A percentile compares a stretch with the other conserved stretches of the same genome.
Evolutionary conservation across 2,888 invertebrate species (phyloP).

Genomic region (Acleris sparsana): DNA sequence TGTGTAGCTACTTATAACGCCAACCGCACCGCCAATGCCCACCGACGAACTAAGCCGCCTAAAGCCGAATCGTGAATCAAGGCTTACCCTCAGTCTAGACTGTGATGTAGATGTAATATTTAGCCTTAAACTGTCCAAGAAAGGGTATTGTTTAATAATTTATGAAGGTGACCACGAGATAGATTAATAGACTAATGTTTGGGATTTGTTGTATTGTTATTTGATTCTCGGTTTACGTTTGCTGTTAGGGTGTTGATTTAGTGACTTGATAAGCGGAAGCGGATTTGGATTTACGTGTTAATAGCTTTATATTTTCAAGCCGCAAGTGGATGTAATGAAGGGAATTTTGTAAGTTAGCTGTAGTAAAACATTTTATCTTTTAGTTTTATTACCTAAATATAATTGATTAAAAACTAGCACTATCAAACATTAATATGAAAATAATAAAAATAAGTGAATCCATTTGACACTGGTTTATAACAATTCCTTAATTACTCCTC

Average conservation of each 20-base stretch:
- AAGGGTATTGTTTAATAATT: constrained; percentile 7
- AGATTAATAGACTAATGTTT: constrained; percentile 14
- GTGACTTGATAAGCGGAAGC: not conserved
- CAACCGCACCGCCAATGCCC: not conserved
- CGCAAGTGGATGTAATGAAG: too few relatives aligned
- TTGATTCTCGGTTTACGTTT: constrained; percentile 49
- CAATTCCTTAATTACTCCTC: too few relatives aligned
- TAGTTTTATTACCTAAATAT: too few relatives aligned
- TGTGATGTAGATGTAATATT: not conserved
- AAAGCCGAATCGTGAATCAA: constrained; percentile 1
- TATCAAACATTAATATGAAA: too few relatives aligned
- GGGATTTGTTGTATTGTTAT: constrained; percentile 58
- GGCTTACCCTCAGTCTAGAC: not conserved
- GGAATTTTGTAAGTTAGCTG: too few relatives aligned
- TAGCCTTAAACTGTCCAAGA: not conserved
- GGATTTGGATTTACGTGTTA: not conserved
- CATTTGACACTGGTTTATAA: too few relatives aligned
- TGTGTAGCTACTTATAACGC: too few relatives aligned
- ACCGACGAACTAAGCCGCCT: not conserved
- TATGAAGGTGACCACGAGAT: constrained; percentile 6
- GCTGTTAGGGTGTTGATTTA: constrained; percentile 43
- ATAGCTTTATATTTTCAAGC: not conserved
- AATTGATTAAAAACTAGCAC: too few relatives aligned
- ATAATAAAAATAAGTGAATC: too few relatives aligned
- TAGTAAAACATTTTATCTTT: too few relatives aligned